Evolutionary conservation across 2,797 vertebrate species (phyloP).

Genomic region (Miichthys miiuy): DNA sequence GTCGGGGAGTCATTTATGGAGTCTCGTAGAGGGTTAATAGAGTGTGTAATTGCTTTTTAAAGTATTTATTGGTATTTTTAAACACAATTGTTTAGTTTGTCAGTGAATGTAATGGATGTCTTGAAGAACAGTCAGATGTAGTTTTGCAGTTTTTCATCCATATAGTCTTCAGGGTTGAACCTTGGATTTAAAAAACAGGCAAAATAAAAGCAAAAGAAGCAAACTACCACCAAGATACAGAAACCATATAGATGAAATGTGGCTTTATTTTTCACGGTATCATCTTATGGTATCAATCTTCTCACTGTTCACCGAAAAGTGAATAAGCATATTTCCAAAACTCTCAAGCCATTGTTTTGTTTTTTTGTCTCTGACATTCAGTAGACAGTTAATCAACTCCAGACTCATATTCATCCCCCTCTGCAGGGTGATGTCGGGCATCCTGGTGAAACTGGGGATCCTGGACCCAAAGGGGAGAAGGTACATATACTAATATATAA

Average conservation of each 20-base stretch:
- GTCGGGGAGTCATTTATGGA: neutral
- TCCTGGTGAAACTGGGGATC: conserved; percentile 78
- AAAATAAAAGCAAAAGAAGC: neutral
- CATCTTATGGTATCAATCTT: neutral
- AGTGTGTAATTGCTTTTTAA: conserved; percentile 22
- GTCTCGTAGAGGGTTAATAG: neutral
- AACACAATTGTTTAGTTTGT: neutral
- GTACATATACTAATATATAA: conserved; percentile 55
- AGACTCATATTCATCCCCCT: conserved; percentile 8
- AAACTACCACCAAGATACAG: neutral
- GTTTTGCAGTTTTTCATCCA: neutral
- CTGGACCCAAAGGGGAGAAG: conserved; percentile 82
- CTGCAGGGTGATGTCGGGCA: conserved; percentile 81
- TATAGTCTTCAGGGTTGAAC: neutral
- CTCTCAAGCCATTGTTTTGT: neutral
- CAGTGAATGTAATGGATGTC: neutral
- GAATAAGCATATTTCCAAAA: neutral
- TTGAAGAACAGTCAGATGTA: neutral
- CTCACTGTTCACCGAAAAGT: too few species aligned
- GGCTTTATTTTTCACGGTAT: neutral
- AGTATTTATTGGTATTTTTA: neutral
- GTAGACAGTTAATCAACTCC: neutral
- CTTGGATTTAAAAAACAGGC: neutral
- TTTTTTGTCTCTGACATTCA: neutral
- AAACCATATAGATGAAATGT: neutral